Evolutionary conservation across 2,888 invertebrate species (phyloP).

Genomic region (Microplitis manilae): DNA sequence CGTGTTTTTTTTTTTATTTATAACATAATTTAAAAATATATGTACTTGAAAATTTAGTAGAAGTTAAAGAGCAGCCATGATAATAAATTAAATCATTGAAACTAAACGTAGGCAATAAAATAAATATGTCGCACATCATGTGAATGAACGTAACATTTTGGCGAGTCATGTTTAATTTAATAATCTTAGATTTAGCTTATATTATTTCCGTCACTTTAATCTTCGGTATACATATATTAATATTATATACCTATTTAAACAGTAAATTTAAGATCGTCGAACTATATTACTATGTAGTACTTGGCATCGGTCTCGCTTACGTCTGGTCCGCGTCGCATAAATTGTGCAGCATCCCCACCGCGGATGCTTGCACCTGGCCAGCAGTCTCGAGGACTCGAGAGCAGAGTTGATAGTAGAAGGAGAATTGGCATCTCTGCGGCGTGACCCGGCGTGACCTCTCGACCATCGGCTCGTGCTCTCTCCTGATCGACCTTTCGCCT

Average conservation of each 20-base stretch:
- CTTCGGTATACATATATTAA: not conserved
- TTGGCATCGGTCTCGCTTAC: slow-evolving; percentile 17
- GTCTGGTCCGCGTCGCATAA: slow-evolving; percentile 6
- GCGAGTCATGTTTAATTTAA: not conserved
- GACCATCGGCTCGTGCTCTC: slow-evolving; percentile 21
- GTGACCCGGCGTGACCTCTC: slow-evolving; percentile 29
- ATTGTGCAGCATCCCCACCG: not conserved
- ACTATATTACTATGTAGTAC: slow-evolving; percentile 3
- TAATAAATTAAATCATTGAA: not conserved
- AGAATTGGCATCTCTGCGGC: slow-evolving; percentile 28
- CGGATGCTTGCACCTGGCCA: slow-evolving; percentile 12
- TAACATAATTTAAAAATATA: too few species aligned
- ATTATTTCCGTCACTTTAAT: not conserved
- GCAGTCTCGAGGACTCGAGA: slow-evolving; percentile 1
- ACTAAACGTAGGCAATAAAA: not conserved
- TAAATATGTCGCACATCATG: not conserved
- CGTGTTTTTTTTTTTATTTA: too few species aligned
- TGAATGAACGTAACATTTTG: not conserved
- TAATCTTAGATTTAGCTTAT: not conserved
- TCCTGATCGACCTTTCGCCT: slow-evolving; percentile 32
- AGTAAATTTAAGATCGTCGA: not conserved
- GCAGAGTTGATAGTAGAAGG: not conserved
- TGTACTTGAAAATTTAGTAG: too few species aligned
- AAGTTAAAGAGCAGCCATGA: not conserved
- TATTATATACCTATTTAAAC: not conserved